phyloP scores from a whole-genome alignment of 2,797 vertebrate species.

The Echeneis naucrates region DNA sequence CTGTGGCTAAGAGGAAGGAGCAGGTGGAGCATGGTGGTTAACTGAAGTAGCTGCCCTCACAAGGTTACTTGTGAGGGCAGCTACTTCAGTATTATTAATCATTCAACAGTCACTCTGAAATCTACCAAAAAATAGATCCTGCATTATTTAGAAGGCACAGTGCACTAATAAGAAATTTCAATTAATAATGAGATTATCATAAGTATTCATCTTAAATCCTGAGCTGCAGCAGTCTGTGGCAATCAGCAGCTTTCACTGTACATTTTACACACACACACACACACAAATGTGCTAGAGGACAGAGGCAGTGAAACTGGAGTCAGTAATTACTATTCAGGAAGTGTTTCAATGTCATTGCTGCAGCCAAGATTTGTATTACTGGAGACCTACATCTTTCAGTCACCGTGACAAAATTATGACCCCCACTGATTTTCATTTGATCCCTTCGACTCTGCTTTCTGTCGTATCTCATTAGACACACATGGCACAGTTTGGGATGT shows the following conservation, averaged over 20 bases:
- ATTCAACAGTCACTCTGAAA: conserved; percentile 75
- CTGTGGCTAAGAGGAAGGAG: conserved; percentile 25
- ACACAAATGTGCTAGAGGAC: conserved; percentile 13
- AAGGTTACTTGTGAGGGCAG: conserved; percentile 59
- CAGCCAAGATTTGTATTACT: conserved; percentile 51
- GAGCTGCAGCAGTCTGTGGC: conserved; percentile 20
- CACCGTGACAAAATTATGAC: conserved; percentile 71
- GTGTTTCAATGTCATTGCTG: conserved; percentile 58
- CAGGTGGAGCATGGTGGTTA: conserved; percentile 50
- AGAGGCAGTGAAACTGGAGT: conserved; percentile 35
- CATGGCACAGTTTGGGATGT: conserved; percentile 44
- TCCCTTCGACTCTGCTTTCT: conserved; percentile 48
- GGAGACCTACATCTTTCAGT: conserved; percentile 68
- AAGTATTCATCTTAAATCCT: conserved; percentile 65
- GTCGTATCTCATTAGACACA: conserved; percentile 40
- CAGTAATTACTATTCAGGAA: conserved; percentile 70
- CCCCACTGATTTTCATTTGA: conserved; percentile 55
- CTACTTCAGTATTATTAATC: conserved; percentile 76
- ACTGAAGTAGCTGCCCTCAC: conserved; percentile 53
- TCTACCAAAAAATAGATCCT: conserved; percentile 70
- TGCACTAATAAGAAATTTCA: conserved; percentile 80
- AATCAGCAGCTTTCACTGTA: conserved; percentile 44
- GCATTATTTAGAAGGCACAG: conserved; percentile 77
- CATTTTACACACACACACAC: conserved; percentile 18
- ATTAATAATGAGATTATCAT: conserved; percentile 81